Conservation (phyloP, 1,140 invertebrate genomes). For the Harpegnathos saltator region DNA sequence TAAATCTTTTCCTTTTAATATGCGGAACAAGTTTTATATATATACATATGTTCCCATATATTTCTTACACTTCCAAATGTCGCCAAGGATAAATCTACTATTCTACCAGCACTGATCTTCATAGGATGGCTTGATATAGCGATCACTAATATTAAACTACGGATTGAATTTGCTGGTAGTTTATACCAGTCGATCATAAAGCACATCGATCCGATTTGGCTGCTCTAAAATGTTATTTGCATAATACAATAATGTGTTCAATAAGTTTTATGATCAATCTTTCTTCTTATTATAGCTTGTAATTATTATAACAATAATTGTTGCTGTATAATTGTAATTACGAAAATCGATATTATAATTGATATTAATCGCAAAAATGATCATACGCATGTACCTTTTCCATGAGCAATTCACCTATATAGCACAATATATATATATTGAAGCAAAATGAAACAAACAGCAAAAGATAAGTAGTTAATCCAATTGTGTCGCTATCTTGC, state of each 20-base stretch:
- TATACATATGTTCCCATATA: neutral
- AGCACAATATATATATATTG: constrained; percentile 78
- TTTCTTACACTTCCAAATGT: constrained; percentile 66
- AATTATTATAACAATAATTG: too few relatives aligned
- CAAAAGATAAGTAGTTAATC: constrained; percentile 62
- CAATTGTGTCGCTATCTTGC: constrained; percentile 63
- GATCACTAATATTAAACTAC: constrained; percentile 70
- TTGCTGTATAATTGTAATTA: too few relatives aligned
- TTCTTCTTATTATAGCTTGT: too few relatives aligned
- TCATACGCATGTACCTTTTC: constrained; percentile 68
- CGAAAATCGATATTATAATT: too few relatives aligned
- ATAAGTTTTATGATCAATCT: too few relatives aligned
- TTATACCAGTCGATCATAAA: constrained; percentile 75
- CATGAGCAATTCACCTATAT: constrained; percentile 73
- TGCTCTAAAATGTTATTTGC: constrained; percentile 72
- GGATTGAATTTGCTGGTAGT: constrained; percentile 59
- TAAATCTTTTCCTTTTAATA: too few relatives aligned
- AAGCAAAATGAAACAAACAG: constrained; percentile 72
- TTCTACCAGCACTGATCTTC: constrained; percentile 75
- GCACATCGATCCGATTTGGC: constrained; percentile 63
- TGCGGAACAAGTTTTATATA: neutral
- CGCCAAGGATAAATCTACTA: constrained; percentile 64
- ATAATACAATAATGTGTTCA: too few relatives aligned
- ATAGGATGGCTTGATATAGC: constrained; percentile 64
- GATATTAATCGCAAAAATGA: too few relatives aligned